phyloP scores from a whole-genome alignment of 2,797 vertebrate genomes.

The Typhlichthys subterraneus region DNA sequence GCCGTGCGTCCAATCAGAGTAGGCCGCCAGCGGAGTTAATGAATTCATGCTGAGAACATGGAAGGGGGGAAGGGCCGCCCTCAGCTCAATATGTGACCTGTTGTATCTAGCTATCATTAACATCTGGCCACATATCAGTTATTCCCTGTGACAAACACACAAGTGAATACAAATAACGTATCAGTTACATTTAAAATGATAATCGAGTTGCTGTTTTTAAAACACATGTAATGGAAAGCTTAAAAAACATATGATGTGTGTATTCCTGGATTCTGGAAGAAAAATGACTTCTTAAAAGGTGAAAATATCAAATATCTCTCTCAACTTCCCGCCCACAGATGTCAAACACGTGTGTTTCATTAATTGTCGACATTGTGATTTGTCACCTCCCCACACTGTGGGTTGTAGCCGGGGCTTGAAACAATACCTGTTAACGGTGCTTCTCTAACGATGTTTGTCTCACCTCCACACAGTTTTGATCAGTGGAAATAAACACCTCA shows the following conservation, averaged over 20 bases:
- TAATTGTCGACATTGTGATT: conserved; percentile 67
- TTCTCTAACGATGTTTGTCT: conserved; percentile 73
- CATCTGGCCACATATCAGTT: conserved; percentile 64
- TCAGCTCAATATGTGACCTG: conserved; percentile 64
- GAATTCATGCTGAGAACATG: conserved; percentile 46
- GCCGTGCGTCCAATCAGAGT: conserved; percentile 61
- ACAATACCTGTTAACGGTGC: conserved; percentile 60
- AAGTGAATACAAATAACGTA: conserved; percentile 37
- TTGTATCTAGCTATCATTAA: conserved; percentile 62
- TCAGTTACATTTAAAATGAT: conserved; percentile 20
- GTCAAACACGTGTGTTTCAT: conserved; percentile 70
- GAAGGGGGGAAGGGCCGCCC: conserved; percentile 15
- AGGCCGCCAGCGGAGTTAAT: conserved; percentile 54
- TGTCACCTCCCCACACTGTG: conserved; percentile 61
- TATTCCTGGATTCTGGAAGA: conserved; percentile 20
- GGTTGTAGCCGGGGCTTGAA: conserved; percentile 58
- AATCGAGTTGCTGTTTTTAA: conserved; percentile 10
- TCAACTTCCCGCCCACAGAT: conserved; percentile 54
- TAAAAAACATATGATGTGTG: too few species aligned
- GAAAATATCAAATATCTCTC: too few species aligned
- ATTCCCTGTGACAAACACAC: conserved; percentile 31
- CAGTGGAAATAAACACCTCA: conserved; percentile 67
- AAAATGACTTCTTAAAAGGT: conserved; percentile 63
- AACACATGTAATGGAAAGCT: too few species aligned
- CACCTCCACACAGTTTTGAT: conserved; percentile 72